Percentiles rank a stretch among this genome's conserved stretches.
These are phyloP conservation scores for Cynopterus brachyotis DNA, from an alignment of 2,113 vertebrate genomes.

Conservation along the genomic window DNA sequence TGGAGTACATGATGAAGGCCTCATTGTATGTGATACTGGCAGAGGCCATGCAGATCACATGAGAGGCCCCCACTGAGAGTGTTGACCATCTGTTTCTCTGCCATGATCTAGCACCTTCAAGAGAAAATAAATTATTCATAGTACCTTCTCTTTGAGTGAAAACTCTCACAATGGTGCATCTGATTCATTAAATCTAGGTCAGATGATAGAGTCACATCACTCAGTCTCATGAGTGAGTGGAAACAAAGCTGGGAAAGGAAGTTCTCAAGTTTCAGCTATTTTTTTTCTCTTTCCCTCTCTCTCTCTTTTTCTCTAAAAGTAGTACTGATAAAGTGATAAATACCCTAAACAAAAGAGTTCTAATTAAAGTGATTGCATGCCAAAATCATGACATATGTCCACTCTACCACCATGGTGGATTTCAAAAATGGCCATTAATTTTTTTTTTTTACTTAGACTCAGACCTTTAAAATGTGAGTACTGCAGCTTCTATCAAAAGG, in stretches of 20 bases:
- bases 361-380: background rate
- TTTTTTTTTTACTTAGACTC: background rate
- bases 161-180: background rate
- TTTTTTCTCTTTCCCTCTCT: too few species aligned
- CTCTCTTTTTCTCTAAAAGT: background rate
- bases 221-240: background rate
- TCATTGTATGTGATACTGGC: accelerated
- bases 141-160: background rate
- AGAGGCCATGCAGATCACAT: background rate
- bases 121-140: background rate
- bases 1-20: background rate
- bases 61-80: background rate
- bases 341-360: background rate
- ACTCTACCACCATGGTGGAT: background rate
- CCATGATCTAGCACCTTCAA: background rate
- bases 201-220: background rate
- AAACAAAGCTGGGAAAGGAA: background rate
- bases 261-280: background rate
- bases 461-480: background rate
- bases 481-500: background rate
- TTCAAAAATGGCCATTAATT: background rate
- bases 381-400: background rate
- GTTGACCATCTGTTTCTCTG: background rate
- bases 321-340: background rate
- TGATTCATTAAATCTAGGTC: background rate